A percentile compares a stretch with the other conserved stretches of the same genome.
Conservation (phyloP, 2,888 invertebrate genomes). For the Synergus gifuensis region DNA sequence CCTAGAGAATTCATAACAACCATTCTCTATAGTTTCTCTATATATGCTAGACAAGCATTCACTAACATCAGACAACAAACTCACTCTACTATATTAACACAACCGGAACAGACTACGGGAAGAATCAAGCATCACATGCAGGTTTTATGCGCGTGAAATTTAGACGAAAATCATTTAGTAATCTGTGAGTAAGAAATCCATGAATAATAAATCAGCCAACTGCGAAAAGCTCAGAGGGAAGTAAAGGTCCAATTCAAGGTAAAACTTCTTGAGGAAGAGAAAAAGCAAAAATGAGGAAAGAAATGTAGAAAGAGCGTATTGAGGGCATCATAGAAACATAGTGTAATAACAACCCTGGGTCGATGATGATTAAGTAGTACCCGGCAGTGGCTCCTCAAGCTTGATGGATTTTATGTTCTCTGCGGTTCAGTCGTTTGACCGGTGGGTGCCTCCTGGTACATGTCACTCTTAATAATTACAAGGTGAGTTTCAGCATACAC, state of each 20-base stretch:
- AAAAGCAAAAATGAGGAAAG: neutral
- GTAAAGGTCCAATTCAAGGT: neutral
- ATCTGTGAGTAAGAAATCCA: constrained; percentile 11
- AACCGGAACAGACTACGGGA: constrained; percentile 11
- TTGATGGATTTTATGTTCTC: neutral
- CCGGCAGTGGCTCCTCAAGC: neutral
- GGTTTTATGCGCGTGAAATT: constrained; percentile 21
- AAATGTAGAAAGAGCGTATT: neutral
- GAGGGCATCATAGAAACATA: neutral
- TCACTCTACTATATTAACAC: constrained; percentile 18
- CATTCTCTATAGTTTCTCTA: constrained; percentile 52
- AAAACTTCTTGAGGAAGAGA: neutral
- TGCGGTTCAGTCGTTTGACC: constrained; percentile 21
- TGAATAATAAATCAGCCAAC: neutral
- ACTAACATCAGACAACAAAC: constrained; percentile 31
- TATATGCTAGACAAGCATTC: constrained; percentile 28
- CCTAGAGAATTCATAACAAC: constrained; percentile 73
- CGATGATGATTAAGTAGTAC: neutral
- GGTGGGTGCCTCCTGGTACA: constrained; percentile 12
- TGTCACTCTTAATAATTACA: constrained; percentile 46
- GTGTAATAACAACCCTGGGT: neutral
- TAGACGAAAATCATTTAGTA: constrained; percentile 29
- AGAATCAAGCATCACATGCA: constrained; percentile 23
- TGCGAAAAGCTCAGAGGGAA: neutral
- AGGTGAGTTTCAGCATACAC: constrained; percentile 51